Base-by-base conservation (phyloP, 1,140 invertebrate species). In the Periplaneta americana region DNA sequence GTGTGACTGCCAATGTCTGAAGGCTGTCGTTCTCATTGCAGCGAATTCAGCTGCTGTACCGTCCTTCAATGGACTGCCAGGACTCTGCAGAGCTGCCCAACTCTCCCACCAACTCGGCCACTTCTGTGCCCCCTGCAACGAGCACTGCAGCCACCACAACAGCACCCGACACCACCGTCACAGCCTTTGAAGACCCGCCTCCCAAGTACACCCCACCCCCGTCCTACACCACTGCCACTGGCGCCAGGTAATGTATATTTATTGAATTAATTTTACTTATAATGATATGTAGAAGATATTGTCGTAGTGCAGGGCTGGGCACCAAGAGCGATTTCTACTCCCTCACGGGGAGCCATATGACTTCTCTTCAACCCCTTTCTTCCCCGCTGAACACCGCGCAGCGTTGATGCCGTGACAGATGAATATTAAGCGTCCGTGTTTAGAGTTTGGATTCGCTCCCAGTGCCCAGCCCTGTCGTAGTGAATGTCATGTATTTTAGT, bases 151-250 rank as follows among this genome's bases (percentile, higher is more conserved):
- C 85, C 81, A 34, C 84, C 34, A 81, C 78, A 28, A 82, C 77
- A 11, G 39, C 75, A 79, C 57, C 39, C 34, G 37, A 81, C 9
- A 18, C 83, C 31, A 77, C 84, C 81, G 81, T 84, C 83, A 48
- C 86, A 28, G 87, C 88, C 75, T 89, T 91, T 15, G 92, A 95
- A 85, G 96, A 97, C 89, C 96, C 96, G 11, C 96, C 96, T 17
- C 96, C 96, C 28, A 97, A 97, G 87, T 98, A 98, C 86, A 97
- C 96, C 1, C 96, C 96, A 13, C 96, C 96, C 3, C 96, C 96
- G 4, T 96, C 95, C 32, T 98, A 97, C 86, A 96, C 95, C 8
- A 97, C 96, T 17, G 96, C 96, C 2, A 98, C 96, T 1, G 96
- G 96, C 17, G 94, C 93, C 0, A 88, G 88, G 88, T 89, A 84